phyloP scores from a whole-genome alignment of 2,113 vertebrate genomes.

The Pogonocichla stellata region DNA sequence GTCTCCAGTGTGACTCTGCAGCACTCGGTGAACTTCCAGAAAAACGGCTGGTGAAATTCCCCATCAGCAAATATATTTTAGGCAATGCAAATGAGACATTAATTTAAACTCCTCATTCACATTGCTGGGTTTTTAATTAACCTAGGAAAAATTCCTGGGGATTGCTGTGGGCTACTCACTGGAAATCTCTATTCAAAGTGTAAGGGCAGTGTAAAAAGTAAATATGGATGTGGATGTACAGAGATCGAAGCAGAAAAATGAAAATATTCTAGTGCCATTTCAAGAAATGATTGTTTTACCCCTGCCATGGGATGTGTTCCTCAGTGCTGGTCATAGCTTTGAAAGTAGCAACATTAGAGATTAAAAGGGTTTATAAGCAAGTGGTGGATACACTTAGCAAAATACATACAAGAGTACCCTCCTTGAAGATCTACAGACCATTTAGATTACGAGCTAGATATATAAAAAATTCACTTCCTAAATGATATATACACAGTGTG shows the following conservation, averaged over 20 bases:
- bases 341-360: neutral
- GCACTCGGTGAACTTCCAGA: neutral
- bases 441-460: neutral
- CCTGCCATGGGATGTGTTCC: neutral
- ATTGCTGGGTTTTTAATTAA: slow-evolving; percentile 58
- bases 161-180: slow-evolving; percentile 53
- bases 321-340: neutral
- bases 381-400: neutral
- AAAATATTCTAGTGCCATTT: neutral
- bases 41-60: neutral
- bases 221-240: neutral
- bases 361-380: neutral
- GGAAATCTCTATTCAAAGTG: slow-evolving; percentile 12
- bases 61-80: slow-evolving; percentile 41
- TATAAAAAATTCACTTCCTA: neutral
- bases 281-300: neutral
- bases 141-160: slow-evolving; percentile 37
- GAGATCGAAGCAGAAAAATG: neutral
- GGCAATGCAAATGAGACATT: slow-evolving; percentile 51
- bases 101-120: slow-evolving; percentile 45
- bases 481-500: neutral
- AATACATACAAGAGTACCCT: neutral
- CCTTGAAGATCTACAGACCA: neutral
- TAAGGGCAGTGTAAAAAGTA: slow-evolving; percentile 16
- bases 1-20: neutral